Evolutionary conservation across 2,797 vertebrate genomes (phyloP), one percentile per base, ranked within the genome.

Genomic region (Urosaurus nigricauda): DNA sequence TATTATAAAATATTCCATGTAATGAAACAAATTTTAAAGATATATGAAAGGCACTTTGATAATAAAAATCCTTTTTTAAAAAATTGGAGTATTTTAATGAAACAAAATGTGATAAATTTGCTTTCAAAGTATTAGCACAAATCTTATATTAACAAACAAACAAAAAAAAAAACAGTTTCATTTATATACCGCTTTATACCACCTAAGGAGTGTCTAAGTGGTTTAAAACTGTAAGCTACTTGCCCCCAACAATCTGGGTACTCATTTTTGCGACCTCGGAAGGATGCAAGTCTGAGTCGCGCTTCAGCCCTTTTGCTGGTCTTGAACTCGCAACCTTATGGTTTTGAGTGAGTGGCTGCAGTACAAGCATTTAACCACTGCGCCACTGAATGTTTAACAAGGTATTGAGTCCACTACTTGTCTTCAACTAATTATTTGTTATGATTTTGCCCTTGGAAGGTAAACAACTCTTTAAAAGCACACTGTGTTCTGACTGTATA

Each of bases 1-100:
- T 91, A 80, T 82, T 84, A 89, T 80, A 90, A 91, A 90, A 88
- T 89, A 56, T 51, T 84, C 89, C 89, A 35, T 93, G 91, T 92
- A 43, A 35, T 85, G 13, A 68, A 68, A 63, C 21, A 81, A 24
- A 26, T 26, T 5, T 8, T 81, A 21, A 43, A 43, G 9, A 53
- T 26, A 13, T 37, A 51, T 4, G 87, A 56, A 12, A 56, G 35
- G 77, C 84, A 65, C 79, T 79, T 78, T 71, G 79, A 80, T 26
- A 4, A 60, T 19, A 60, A 60, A 60, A 60, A 89, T 40, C 17
- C 12, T 70, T 13, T n/a, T 70, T n/a, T 26, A 5, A 63, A 19
- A 75, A 85, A 93, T n/a, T n/a, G n/a, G 84, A 53, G 51, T 80
- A 89, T 43, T 68, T 91, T 0, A 21, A 29, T 8, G 35, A 79